phyloP scores from a whole-genome alignment of 2,888 invertebrate genomes.

The Athetis lepigone region DNA sequence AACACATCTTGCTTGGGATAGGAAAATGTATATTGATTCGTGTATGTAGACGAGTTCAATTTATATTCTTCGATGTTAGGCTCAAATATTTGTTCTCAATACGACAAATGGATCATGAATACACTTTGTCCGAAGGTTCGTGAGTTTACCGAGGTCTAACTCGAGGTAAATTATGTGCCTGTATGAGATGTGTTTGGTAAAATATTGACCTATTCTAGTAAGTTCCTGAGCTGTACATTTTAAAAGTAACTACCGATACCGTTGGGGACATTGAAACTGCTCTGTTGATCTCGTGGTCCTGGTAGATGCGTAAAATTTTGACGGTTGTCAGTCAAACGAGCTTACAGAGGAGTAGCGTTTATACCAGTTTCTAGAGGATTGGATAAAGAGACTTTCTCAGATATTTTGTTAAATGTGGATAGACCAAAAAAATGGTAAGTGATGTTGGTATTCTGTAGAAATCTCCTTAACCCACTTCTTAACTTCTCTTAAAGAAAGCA shows the following conservation, averaged over 20 bases:
- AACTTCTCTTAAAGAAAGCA: too few relatives aligned
- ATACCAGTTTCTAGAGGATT: too few relatives aligned
- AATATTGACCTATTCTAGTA: constrained; percentile 14
- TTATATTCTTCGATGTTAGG: constrained; percentile 8
- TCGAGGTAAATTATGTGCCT: constrained; percentile 33
- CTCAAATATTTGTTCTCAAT: constrained; percentile 22
- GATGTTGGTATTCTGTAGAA: too few relatives aligned
- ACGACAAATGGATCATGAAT: constrained; percentile 14
- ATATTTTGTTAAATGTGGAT: too few relatives aligned
- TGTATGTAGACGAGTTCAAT: constrained; percentile 18
- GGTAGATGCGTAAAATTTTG: too few relatives aligned
- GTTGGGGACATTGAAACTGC: not conserved
- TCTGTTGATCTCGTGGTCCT: too few relatives aligned
- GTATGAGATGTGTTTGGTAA: constrained; percentile 16
- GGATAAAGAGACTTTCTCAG: too few relatives aligned
- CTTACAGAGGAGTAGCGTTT: too few relatives aligned
- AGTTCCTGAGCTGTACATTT: constrained; percentile 22
- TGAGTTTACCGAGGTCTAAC: constrained; percentile 22
- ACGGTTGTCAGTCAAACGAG: too few relatives aligned
- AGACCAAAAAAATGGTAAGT: too few relatives aligned
- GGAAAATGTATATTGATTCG: constrained; percentile 3
- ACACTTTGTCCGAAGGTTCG: constrained; percentile 9
- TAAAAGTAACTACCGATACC: not conserved
- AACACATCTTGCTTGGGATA: constrained; percentile 28
- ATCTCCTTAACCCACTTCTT: too few relatives aligned